These are phyloP conservation scores for Solenopsis fugax DNA, from an alignment of 1,140 invertebrate species.

Conservation along the genomic window DNA sequence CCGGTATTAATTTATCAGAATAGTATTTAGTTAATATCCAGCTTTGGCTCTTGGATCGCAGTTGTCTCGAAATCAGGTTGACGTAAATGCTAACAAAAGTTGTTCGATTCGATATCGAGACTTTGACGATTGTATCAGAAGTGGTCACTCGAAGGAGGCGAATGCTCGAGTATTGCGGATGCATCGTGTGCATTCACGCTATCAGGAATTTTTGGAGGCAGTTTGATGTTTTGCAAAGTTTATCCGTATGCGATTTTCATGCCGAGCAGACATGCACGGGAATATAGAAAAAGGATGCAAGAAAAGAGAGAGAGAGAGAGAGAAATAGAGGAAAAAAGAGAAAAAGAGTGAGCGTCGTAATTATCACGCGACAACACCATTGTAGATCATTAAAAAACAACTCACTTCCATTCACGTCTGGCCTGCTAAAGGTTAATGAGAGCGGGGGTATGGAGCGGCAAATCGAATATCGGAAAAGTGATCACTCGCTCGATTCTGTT, in stretches of 20 bases:
- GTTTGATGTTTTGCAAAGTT: not conserved
- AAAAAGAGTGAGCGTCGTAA: conserved; percentile 5
- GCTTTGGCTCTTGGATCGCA: conserved; percentile 10
- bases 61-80: conserved; percentile 36
- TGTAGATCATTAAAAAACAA: conserved; percentile 51
- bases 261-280: not conserved
- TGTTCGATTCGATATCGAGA: conserved; percentile 17
- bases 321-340: not conserved
- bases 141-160: conserved; percentile 42
- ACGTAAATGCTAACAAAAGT: conserved; percentile 35
- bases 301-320: not conserved
- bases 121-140: conserved; percentile 50
- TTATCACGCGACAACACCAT: conserved; percentile 45
- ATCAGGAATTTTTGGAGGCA: not conserved
- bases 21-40: not conserved
- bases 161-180: conserved; percentile 28
- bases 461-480: conserved; percentile 62
- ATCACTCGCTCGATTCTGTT: conserved; percentile 41
- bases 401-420: conserved; percentile 22
- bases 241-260: not conserved
- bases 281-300: not conserved
- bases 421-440: conserved; percentile 52
- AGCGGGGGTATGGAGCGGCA: conserved; percentile 18
- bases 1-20: not conserved
- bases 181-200: not conserved